Percentiles rank a stretch among this genome's conserved stretches.
phyloP scores from a whole-genome alignment of 2,113 vertebrate species.

The Corynorhinus townsendii region DNA sequence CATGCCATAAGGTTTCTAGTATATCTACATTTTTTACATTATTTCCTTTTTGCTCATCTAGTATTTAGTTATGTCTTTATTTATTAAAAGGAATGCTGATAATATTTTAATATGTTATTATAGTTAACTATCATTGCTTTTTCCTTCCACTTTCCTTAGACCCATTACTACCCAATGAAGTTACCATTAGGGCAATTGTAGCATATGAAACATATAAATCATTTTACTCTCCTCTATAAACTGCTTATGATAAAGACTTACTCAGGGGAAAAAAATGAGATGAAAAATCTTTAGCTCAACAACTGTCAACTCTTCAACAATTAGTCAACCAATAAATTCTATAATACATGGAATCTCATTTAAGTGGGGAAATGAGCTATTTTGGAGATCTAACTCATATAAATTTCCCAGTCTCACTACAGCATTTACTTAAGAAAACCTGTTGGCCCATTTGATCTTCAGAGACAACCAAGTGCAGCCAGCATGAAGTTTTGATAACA shows the following conservation, averaged over 20 bases:
- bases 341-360: not conserved
- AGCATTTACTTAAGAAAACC: not conserved
- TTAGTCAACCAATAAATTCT: conserved; percentile 36
- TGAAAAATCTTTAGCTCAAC: conserved; percentile 26
- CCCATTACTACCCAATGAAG: not conserved
- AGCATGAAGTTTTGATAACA: conserved; percentile 46
- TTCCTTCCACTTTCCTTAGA: not conserved
- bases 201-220: conserved; percentile 20
- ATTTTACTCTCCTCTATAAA: conserved; percentile 7
- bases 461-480: conserved; percentile 11
- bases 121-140: not conserved
- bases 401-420: not conserved
- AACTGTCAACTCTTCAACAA: conserved; percentile 15
- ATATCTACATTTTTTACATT: not conserved
- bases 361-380: not conserved
- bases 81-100: not conserved
- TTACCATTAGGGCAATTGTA: not conserved
- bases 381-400: not conserved
- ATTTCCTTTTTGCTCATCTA: not conserved
- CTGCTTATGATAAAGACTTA: conserved; percentile 12
- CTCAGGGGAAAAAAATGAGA: not conserved
- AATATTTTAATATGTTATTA: not conserved
- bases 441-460: conserved; percentile 1
- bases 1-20: not conserved
- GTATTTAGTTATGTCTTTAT: not conserved